Base-by-base conservation (phyloP, 2,113 vertebrate genomes). In the Sminthopsis crassicaudata region DNA sequence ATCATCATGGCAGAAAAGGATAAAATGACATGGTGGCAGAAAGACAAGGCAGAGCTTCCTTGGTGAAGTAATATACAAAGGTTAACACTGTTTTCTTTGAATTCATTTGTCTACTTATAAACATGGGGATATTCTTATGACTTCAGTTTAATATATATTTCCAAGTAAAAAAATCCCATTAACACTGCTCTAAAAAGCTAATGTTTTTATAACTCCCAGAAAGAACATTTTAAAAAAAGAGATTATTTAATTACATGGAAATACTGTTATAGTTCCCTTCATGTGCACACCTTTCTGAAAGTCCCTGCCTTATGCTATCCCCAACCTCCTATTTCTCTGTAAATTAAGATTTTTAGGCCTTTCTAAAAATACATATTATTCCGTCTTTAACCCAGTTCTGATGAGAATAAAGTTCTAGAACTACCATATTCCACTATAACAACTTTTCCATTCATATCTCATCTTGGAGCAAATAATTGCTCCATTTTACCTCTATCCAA, bases 31-130 rank as follows among this genome's bases (percentile, higher is more conserved):
- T 67, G 27, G 60, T 67, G 16, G 60, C 67, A 84, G 16, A 42
- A 42, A 84, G 16, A 84, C 36, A 84, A 84, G 76, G 46, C 0
- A 46, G 84, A 5, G 92, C 27, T 95, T 76, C 46, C 92, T 24
- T 53, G 48, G 67, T 12, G 52, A 51, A 50, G 48, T 42, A 90
- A 48, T 2, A 23, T 4, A 24, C 53, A 76, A n/a, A n/a, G 36
- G 16, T 76, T 76, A n/a, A n/a, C 60, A 76, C 2, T n/a, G 60
- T 36, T 76, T 76, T 84, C 67, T 42, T 76, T 90, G 89, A 89
- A 54, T 94, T 94, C 46, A 94, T 93, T 42, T 94, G 30, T 19
- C 95, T 84, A 96, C 91, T 57, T 46, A 94, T 36, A 51, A 54
- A 53, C 46, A 8, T 60, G 42, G 51, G 57, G 57, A 95, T 92